These are phyloP conservation scores for Phaethornis superciliosus DNA, from an alignment of 2,113 vertebrate species.

Conservation along the genomic window DNA sequence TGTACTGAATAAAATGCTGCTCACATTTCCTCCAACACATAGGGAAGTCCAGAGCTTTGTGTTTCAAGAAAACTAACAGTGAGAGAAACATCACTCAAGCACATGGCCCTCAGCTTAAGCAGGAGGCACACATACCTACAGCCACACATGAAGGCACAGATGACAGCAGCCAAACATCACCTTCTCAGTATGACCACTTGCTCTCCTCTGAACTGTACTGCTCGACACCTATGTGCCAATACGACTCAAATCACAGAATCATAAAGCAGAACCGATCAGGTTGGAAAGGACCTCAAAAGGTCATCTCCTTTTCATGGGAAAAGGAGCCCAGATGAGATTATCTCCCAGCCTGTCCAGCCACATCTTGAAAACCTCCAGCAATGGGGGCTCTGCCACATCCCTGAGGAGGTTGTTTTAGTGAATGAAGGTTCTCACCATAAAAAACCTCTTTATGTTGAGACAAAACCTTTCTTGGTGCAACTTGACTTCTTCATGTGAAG, in stretches of 20 bases:
- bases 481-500: background rate
- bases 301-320: background rate
- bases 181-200: background rate
- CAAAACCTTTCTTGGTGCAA: background rate
- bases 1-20: background rate
- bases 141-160: background rate
- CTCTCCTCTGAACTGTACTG: fast-evolving
- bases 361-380: background rate
- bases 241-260: fast-evolving
- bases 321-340: background rate
- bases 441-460: background rate
- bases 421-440: background rate
- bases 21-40: background rate
- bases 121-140: background rate
- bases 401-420: background rate
- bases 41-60: background rate
- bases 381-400: background rate
- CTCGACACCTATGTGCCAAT: fast-evolving
- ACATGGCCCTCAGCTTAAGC: background rate
- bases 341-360: background rate
- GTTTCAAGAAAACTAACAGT: background rate
- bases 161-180: background rate
- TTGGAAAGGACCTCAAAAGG: background rate
- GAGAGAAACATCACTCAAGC: background rate
- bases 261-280: background rate